phyloP scores from a whole-genome alignment of 2,888 invertebrate species.

The Hololepta plana region DNA sequence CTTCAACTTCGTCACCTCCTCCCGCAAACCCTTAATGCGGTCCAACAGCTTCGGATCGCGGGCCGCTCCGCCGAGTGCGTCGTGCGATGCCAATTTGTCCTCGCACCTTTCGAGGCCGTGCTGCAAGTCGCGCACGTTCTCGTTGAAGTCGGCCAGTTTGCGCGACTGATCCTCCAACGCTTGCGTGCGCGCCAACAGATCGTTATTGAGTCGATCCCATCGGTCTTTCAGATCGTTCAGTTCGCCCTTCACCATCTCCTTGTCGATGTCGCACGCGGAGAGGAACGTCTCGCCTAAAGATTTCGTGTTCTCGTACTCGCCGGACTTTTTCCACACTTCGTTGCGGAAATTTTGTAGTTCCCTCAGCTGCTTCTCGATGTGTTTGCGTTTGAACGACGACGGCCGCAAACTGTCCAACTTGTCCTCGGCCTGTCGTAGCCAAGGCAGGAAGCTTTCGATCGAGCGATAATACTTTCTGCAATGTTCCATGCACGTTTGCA shows the following conservation, averaged over 20 bases:
- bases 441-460: conserved; percentile 70
- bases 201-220: conserved; percentile 84
- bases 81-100: conserved; percentile 61
- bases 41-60: conserved; percentile 72
- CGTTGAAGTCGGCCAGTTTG: conserved; percentile 67
- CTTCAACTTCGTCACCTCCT: conserved; percentile 61
- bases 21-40: conserved; percentile 63
- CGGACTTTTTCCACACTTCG: conserved; percentile 85
- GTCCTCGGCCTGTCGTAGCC: conserved; percentile 76
- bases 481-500: conserved; percentile 83
- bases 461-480: conserved; percentile 78
- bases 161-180: conserved; percentile 68
- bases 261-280: conserved; percentile 75
- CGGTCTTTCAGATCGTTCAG: conserved; percentile 64
- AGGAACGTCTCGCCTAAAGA: conserved; percentile 78
- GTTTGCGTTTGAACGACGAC: conserved; percentile 64
- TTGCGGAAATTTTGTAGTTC: conserved; percentile 80
- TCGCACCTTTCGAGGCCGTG: conserved; percentile 76
- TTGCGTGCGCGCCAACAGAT: conserved; percentile 56
- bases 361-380: conserved; percentile 72
- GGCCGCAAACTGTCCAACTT: conserved; percentile 62
- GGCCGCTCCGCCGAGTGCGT: conserved; percentile 53
- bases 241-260: conserved; percentile 72
- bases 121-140: conserved; percentile 68
- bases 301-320: conserved; percentile 80